Percentiles rank a stretch among this genome's conserved stretches.
Conservation (phyloP, 2,888 invertebrate species). For the Phaedon cochleariae region DNA sequence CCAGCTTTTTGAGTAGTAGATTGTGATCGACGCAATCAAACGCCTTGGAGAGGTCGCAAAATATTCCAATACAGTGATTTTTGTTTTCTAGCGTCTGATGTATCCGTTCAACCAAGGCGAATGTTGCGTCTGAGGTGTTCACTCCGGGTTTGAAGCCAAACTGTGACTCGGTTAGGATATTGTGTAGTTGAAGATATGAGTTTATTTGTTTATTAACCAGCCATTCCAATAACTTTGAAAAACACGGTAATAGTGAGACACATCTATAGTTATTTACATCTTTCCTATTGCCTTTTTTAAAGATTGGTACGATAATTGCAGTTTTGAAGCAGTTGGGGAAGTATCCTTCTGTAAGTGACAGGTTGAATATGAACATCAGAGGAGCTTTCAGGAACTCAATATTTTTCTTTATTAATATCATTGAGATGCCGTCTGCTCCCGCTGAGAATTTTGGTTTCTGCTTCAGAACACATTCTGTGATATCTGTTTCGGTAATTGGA, state of each 20-base stretch:
- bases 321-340: too few species aligned
- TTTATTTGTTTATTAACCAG: not conserved
- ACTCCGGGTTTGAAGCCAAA: not conserved
- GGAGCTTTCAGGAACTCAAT: not conserved
- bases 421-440: not conserved
- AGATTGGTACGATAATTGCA: not conserved
- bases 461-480: not conserved
- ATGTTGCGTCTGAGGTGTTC: not conserved
- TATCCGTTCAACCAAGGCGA: not conserved
- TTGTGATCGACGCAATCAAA: not conserved
- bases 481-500: not conserved
- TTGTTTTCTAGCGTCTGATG: constrained; percentile 62
- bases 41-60: not conserved
- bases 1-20: not conserved
- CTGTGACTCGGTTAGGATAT: constrained; percentile 1
- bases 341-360: not conserved
- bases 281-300: not conserved
- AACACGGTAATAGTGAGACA: not conserved
- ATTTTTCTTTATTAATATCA: not conserved
- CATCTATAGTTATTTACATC: too few species aligned
- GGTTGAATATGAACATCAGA: not conserved
- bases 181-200: not conserved
- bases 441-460: constrained; percentile 9
- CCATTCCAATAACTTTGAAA: not conserved
- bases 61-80: not conserved